Conservation (phyloP, 2,113 vertebrate genomes). For the Bagarius yarrelli region DNA sequence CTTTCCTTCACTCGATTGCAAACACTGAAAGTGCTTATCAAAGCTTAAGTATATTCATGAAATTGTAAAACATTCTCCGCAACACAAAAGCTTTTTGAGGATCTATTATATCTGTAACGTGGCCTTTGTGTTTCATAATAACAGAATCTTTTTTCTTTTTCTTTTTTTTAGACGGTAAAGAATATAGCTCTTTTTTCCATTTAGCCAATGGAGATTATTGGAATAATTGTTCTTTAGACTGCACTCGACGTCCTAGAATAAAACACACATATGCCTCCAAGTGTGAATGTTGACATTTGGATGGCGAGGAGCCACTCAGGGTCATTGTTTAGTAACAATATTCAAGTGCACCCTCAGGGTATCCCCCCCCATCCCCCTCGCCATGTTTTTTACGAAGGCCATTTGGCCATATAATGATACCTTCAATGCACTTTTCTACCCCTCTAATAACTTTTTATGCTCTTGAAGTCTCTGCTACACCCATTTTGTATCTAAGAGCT, state of each 20-base stretch:
- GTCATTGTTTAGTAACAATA: slow-evolving; percentile 57
- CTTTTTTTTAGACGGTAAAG: slow-evolving; percentile 51
- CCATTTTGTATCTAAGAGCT: slow-evolving; percentile 46
- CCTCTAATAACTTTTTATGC: slow-evolving; percentile 53
- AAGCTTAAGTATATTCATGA: slow-evolving; percentile 55
- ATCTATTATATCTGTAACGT: slow-evolving; percentile 59
- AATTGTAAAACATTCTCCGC: slow-evolving; percentile 53
- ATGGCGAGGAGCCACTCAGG: slow-evolving; percentile 59
- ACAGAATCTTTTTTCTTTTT: too few species aligned
- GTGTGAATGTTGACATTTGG: slow-evolving; percentile 63
- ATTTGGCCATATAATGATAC: slow-evolving; percentile 58
- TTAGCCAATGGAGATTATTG: slow-evolving; percentile 49
- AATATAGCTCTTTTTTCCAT: slow-evolving; percentile 52
- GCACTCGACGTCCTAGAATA: slow-evolving; percentile 55
- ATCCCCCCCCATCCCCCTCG: slow-evolving; percentile 42
- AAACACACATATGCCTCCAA: slow-evolving; percentile 60
- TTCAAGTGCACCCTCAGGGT: slow-evolving; percentile 56
- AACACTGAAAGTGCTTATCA: slow-evolving; percentile 51
- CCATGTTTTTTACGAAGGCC: slow-evolving; percentile 58
- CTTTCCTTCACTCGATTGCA: slow-evolving; percentile 40
- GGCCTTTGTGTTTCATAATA: slow-evolving; percentile 60
- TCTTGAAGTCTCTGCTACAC: slow-evolving; percentile 52
- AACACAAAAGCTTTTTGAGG: slow-evolving; percentile 52
- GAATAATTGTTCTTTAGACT: slow-evolving; percentile 62
- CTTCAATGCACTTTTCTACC: slow-evolving; percentile 53